Evolutionary conservation across 2,888 invertebrate species (phyloP), one percentile per base, ranked within the genome.

Genomic region (Heliothis peltigera): DNA sequence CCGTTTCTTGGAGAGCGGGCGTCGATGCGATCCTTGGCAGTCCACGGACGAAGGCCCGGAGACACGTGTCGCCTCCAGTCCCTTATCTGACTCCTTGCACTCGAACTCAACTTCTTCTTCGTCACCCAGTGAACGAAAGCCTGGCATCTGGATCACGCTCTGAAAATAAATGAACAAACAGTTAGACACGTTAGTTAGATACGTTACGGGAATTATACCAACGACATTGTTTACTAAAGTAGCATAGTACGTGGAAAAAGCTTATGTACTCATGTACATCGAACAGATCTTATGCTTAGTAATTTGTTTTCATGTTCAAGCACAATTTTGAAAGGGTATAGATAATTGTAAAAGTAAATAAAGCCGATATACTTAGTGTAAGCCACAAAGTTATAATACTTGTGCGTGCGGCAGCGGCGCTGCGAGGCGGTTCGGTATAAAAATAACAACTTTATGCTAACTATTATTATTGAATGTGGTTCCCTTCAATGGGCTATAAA

Each of bases 101-200:
- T 98, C 97, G 87, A 98, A 98, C 89, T 98, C 98, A 28, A 98
- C 97, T 79, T 97, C 97, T 89, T 98, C 98, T 54, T 97, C 97
- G 82, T 98, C 98, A 1, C 97, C 98, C 77, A 98, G 92, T 58
- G 98, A 98, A 70, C 98, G 96, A 90, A 98, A 98, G 5, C 98
- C 98, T 49, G 96, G 95, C 98, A 98, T 98, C 93, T 98, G 97
- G 81, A 98, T 98, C 66, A 98, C 98, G 83, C 98, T 98, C 98
- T 98, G 96, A 91, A 96, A 86, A 72, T 56, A 59, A n/a, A 46
- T 0, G 12, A 48, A 22, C 7, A 25, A 55, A 47, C 18, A 8
- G 49, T 35, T 25, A 18, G 5, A 3, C 18, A 35, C 4, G 35
- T 15, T 15, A 4, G 6, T 3, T 28, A 28, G 7, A 28, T 7